These are phyloP conservation scores for Spinibarbus caldwelli DNA, from an alignment of 2,797 vertebrate genomes.

Conservation along the genomic window DNA sequence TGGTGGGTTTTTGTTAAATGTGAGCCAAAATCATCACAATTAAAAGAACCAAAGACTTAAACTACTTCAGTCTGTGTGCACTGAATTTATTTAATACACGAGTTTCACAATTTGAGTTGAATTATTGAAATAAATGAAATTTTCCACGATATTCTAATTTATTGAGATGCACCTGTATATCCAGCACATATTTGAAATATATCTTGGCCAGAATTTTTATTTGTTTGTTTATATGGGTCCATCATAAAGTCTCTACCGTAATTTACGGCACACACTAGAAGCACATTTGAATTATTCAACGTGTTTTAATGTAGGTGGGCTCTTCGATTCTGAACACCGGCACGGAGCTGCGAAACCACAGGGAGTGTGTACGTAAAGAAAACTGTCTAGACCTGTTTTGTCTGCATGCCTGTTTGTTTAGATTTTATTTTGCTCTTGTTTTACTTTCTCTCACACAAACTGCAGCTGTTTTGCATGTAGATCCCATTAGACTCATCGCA, in stretches of 20 bases:
- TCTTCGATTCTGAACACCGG: background rate
- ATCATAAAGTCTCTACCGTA: background rate
- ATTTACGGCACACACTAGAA: background rate
- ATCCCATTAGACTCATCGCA: constrained; percentile 42
- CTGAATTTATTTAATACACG: no score
- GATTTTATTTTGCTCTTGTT: constrained; percentile 22
- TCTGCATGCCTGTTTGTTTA: constrained; percentile 19
- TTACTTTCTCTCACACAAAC: constrained; percentile 17
- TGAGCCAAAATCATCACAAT: no score
- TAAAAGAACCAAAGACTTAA: no score
- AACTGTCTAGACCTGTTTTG: constrained; percentile 14
- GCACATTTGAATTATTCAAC: background rate
- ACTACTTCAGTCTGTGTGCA: no score
- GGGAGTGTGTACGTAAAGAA: constrained; percentile 6
- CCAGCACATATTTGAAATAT: background rate
- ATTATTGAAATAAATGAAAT: no score
- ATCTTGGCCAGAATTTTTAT: background rate
- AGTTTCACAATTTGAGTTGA: no score
- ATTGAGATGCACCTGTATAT: no score
- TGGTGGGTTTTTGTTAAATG: no score
- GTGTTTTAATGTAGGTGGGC: background rate
- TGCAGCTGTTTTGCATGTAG: constrained; percentile 32
- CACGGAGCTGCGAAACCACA: background rate
- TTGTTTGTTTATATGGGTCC: background rate
- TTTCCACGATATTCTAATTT: no score